phyloP scores from a whole-genome alignment of 2,113 vertebrate genomes.

The Protobothrops mucrosquamatus region DNA sequence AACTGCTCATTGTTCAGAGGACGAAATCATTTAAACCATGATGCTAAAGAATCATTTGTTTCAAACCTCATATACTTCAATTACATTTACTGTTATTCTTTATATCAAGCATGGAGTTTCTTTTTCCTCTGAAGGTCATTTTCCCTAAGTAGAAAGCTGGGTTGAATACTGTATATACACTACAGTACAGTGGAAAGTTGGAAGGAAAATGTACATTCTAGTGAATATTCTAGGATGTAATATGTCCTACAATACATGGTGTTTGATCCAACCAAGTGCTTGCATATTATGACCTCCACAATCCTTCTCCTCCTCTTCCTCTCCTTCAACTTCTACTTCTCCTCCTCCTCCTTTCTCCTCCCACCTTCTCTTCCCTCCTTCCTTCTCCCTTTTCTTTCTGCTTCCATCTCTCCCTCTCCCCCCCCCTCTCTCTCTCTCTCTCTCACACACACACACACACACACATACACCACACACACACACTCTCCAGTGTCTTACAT shows the following conservation, averaged over 20 bases:
- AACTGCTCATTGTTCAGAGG: neutral
- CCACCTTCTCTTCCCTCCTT: neutral
- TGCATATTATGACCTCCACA: neutral
- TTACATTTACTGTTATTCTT: neutral
- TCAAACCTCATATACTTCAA: neutral
- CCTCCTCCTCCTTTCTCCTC: neutral
- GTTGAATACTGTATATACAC: neutral
- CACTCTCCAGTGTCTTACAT: neutral
- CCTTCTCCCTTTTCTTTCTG: neutral
- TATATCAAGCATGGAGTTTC: neutral
- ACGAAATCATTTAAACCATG: neutral
- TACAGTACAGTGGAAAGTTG: neutral
- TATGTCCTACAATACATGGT: neutral
- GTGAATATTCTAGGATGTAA: neutral
- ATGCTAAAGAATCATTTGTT: neutral
- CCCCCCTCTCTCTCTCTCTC: too few relatives aligned
- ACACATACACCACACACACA: too few relatives aligned
- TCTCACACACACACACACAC: too few relatives aligned
- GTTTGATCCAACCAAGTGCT: neutral
- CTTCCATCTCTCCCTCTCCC: neutral
- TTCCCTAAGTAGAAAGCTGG: neutral
- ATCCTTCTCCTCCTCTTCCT: neutral
- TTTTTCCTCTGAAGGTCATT: neutral
- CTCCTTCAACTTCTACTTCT: neutral
- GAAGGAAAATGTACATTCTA: neutral